Conservation (phyloP, 2,888 invertebrate species). For the Tortricodes alternella region DNA sequence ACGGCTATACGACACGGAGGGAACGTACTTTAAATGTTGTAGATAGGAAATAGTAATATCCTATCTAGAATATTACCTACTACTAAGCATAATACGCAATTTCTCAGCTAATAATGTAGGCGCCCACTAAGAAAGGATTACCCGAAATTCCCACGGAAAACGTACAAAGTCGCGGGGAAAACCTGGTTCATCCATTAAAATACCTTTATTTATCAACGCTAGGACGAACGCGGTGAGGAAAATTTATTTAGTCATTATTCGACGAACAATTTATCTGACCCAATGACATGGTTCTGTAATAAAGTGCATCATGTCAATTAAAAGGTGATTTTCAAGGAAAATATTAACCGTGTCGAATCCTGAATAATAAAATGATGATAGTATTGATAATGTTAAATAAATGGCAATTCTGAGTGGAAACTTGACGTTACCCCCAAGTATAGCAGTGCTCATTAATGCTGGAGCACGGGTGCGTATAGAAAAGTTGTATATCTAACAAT, state of each 20-base stretch:
- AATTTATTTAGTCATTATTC: background rate
- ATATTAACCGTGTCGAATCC: background rate
- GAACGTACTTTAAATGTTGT: no score
- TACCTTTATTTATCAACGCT: background rate
- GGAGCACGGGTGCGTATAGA: constrained; percentile 7
- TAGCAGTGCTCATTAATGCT: constrained; percentile 7
- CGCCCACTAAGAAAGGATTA: no score
- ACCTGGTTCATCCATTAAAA: no score
- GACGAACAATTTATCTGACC: background rate
- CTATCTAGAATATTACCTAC: no score
- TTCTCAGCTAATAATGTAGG: no score
- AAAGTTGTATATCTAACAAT: background rate
- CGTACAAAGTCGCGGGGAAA: no score
- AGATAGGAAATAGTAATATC: no score
- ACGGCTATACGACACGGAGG: no score
- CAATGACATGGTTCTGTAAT: background rate
- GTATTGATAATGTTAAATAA: background rate
- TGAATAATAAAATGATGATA: background rate
- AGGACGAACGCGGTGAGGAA: background rate
- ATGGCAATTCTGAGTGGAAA: background rate
- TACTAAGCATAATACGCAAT: no score
- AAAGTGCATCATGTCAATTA: background rate
- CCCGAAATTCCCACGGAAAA: no score
- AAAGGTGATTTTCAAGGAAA: background rate
- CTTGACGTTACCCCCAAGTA: background rate